Evolutionary conservation across 1,140 invertebrate species (phyloP), one percentile per base, ranked within the genome.

Genomic region (Drosophila ironensis): DNA sequence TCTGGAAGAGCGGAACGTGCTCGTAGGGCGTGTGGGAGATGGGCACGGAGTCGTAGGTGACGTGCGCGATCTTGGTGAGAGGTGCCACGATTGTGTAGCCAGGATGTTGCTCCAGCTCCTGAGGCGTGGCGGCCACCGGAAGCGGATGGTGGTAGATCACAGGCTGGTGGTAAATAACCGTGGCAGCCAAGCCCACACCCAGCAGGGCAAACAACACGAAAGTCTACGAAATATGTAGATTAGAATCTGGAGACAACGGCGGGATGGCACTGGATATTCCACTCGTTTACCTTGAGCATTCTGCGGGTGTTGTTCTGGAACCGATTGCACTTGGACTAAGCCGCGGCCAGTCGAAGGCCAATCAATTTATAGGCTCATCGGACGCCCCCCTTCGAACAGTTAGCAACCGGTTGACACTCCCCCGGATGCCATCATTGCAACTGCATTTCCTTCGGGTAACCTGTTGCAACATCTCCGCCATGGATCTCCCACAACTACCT

Each of bases 41-140:
- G 27, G 86, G 86, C 46, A 81, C 68, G n/a, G 86, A 88, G 9
- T 88, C 86, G 54, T 88, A 88, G 50, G 86, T 88, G 8, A 88
- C 70, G 24, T 88, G 86, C 5, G 86, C 86, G 12, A 88, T 59
- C 54, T 88, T 87, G 4, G 86, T 88, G 1, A 88, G 57, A 0
- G 86, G 86, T 0, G 86, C 86, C 11, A 88, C 86, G 22, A 88
- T 73, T 22, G 72, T 81, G 37, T 86, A 86, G 9, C 81, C 80
- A 8, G 80, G 80, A 61, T 86, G 80, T 0, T 56, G 61, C 2
- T 63, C 67, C 28, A 67, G 25, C 22, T 44, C 30, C 28, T 38
- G 11, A 3, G 20, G 30, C 2, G 14, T 28, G n/a, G 50, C 16
- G 16, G 50, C 17, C 1, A 40, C 22, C 6, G 46, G 41, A 30